These are phyloP conservation scores for Pocillopora verrucosa DNA, from an alignment of 64 coral and sea anemone species.

Conservation along the genomic window DNA sequence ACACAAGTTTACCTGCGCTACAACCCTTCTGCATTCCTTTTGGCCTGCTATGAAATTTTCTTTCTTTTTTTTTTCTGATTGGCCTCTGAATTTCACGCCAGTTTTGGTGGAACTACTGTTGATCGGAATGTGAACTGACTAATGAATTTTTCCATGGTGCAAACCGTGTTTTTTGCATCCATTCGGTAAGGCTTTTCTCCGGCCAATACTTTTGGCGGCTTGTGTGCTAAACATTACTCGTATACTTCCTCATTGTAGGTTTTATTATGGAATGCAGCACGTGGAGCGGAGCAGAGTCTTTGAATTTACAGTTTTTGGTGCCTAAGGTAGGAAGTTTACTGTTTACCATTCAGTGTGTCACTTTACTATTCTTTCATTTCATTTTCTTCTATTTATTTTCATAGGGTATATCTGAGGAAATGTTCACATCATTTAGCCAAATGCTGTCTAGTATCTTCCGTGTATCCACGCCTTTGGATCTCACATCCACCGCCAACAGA, in stretches of 20 bases:
- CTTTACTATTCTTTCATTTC: neutral
- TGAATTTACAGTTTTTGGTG: constrained; percentile 95
- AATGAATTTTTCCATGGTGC: no score
- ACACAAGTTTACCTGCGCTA: no score
- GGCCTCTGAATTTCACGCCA: no score
- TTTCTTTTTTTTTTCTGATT: neutral
- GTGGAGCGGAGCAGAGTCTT: constrained; percentile 92
- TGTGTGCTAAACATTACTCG: neutral
- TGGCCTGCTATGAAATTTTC: no score
- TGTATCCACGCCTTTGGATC: constrained; percentile 83
- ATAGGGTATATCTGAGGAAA: constrained; percentile 93
- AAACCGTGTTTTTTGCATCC: no score
- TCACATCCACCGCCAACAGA: constrained; percentile 59
- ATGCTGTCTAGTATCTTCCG: constrained; percentile 90
- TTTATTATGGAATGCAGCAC: constrained; percentile 97
- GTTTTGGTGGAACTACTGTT: no score
- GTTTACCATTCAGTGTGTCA: neutral
- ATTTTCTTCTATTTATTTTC: neutral
- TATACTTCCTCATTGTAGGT: constrained; percentile 30
- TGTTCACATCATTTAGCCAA: constrained; percentile 82
- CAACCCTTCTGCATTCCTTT: no score
- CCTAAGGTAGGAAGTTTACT: constrained; percentile 48
- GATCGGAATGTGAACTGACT: no score
- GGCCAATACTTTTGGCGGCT: no score
- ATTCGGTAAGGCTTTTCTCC: no score